Conservation (phyloP, 2,113 vertebrate genomes). For the Melanotaenia duboulayi region DNA sequence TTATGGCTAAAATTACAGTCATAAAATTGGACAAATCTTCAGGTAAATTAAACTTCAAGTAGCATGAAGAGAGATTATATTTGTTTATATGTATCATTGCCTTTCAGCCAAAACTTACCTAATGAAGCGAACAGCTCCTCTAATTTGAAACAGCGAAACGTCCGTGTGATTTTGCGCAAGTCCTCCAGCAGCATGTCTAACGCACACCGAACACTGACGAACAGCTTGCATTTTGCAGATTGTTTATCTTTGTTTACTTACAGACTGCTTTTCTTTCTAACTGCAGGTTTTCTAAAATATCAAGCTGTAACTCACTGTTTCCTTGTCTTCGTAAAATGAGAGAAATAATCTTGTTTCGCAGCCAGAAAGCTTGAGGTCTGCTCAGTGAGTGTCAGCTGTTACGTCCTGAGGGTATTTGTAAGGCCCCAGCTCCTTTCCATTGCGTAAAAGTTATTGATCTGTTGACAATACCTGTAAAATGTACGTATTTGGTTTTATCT, state of each 20-base stretch:
- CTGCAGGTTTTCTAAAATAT: not conserved
- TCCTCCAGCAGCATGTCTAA: slow-evolving; percentile 57
- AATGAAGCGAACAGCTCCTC: slow-evolving; percentile 62
- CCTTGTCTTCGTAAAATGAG: slow-evolving; percentile 13
- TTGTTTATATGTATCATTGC: not conserved
- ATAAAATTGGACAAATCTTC: not conserved
- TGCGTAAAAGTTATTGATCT: slow-evolving; percentile 74
- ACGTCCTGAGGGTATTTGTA: slow-evolving; percentile 60
- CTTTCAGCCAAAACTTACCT: slow-evolving; percentile 57
- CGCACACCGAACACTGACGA: slow-evolving; percentile 72
- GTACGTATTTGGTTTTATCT: slow-evolving; percentile 63
- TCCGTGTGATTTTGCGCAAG: slow-evolving; percentile 66
- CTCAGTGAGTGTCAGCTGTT: not conserved
- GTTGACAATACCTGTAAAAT: slow-evolving; percentile 59
- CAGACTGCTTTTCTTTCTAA: not conserved
- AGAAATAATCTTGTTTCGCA: slow-evolving; percentile 1
- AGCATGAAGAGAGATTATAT: too few species aligned
- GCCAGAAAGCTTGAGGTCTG: slow-evolving; percentile 17
- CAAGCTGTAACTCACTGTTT: not conserved
- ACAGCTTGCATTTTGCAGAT: slow-evolving; percentile 67
- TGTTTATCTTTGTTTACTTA: not conserved
- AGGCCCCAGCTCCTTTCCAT: slow-evolving; percentile 13
- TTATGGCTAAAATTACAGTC: not conserved
- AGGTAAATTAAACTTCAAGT: too few species aligned
- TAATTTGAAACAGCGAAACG: slow-evolving; percentile 56